A percentile compares a stretch with the other conserved stretches of the same genome.
Conservation (phyloP, 2,113 vertebrate species). For the Dinomys branickii region DNA sequence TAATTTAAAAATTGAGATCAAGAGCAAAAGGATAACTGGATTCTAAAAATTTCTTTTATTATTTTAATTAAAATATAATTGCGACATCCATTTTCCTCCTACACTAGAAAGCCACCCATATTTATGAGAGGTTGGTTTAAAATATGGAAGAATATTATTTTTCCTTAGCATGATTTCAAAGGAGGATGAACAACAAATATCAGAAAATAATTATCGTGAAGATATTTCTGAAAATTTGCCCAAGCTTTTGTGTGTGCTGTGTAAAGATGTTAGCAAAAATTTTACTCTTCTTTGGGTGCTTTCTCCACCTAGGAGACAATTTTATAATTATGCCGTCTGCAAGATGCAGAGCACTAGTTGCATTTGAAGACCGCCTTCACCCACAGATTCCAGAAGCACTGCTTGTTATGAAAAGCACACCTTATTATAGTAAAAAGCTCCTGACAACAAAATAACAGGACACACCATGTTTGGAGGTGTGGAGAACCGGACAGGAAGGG, state of each 20-base stretch:
- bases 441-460: neutral
- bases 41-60: neutral
- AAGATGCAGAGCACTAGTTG: constrained; percentile 37
- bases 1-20: neutral
- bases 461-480: neutral
- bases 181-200: neutral
- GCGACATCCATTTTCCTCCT: neutral
- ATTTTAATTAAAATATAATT: constrained; percentile 42
- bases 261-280: constrained; percentile 7
- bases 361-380: neutral
- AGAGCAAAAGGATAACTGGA: neutral
- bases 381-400: neutral
- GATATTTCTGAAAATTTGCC: constrained; percentile 14
- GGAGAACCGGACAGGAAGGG: neutral
- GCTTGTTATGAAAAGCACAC: constrained; percentile 4
- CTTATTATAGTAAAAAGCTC: neutral
- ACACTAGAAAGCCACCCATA: neutral
- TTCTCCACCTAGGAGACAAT: neutral
- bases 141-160: constrained; percentile 38
- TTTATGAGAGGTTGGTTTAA: constrained; percentile 36
- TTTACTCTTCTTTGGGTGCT: neutral
- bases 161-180: neutral
- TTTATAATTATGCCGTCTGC: neutral
- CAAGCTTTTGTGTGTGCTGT: neutral
- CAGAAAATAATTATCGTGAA: constrained; percentile 32